Evolutionary conservation across 2,797 vertebrate species (phyloP), one percentile per base, ranked within the genome.

Genomic region (Myotis daubentonii): DNA sequence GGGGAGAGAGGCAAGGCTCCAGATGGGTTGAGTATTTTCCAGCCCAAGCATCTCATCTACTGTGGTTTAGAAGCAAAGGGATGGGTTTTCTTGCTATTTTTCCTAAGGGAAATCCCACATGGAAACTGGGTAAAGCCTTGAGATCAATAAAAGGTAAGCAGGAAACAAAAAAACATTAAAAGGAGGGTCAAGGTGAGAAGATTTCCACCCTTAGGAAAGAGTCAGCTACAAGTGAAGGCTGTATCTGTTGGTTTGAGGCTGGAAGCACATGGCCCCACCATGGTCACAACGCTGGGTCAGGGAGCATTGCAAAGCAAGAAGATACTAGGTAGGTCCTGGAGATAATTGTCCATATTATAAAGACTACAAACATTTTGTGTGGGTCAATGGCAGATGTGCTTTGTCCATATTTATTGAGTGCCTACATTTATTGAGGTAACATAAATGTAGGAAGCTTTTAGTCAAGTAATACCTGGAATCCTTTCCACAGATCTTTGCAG

Each of bases 101-200:
- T 79, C 47, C 23, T 81, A 94, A 62, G 60, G 75, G 28, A 94
- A 80, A 85, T 53, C 8, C 23, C 36, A 87, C 23, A 75, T 41
- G 57, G 85, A 94, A 80, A 89, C 23, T 85, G n/a, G 80, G 51
- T 17, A 76, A 92, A 93, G 6, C 30, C 53, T 70, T 82, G 38
- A 79, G 20, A 20, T 60, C 16, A 19, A 22, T 76, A 62, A 89
- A 51, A 70, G 41, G 30, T 57, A 92, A 93, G 51, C 23, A 28
- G 74, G 44, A 91, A 87, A 55, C 82, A 20, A 82, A 49, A 49
- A 75, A 75, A 49, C 15, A 20, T 51, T 71, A 94, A 68, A 53
- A 68, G n/a, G 62, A 81, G 3, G 71, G 23, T 47, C 6, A 75
- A 75, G 44, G 15, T 30, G 53, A 55, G 60, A 62, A 22, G 49